Conservation (phyloP, 2,113 vertebrate genomes). For the Datnioides undecimradiatus region DNA sequence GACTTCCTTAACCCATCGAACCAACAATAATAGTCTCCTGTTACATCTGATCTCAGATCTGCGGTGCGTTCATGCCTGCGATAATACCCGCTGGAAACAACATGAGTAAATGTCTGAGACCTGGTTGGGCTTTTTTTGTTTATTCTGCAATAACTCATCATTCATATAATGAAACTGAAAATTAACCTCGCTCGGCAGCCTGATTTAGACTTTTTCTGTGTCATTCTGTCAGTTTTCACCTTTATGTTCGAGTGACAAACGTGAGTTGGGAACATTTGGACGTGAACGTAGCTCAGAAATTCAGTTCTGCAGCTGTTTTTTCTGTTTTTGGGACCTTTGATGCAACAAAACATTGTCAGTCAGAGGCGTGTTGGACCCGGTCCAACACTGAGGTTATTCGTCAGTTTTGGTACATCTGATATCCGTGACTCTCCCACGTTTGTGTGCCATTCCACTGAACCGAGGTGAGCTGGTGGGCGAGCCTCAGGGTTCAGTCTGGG, state of each 20-base stretch:
- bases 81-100: not conserved
- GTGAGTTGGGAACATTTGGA: not conserved
- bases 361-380: rapidly evolving
- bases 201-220: not conserved
- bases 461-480: not conserved
- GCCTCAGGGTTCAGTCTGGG: slow-evolving; percentile 11
- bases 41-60: not conserved
- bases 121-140: not conserved
- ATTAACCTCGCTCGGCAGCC: not conserved
- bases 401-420: slow-evolving; percentile 8
- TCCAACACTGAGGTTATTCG: slow-evolving; percentile 13
- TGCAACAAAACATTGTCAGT: not conserved
- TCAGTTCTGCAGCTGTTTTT: slow-evolving; percentile 1
- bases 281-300: not conserved
- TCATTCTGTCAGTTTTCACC: not conserved
- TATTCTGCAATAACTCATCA: too few species aligned
- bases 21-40: not conserved
- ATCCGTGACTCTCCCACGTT: not conserved
- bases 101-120: slow-evolving; percentile 5
- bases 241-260: not conserved
- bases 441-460: not conserved
- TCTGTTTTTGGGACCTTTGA: not conserved
- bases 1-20: not conserved
- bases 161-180: too few species aligned
- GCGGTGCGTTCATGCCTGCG: not conserved